These are phyloP conservation scores for Nephrotoma flavescens DNA, from an alignment of 2,888 invertebrate genomes.

Conservation along the genomic window DNA sequence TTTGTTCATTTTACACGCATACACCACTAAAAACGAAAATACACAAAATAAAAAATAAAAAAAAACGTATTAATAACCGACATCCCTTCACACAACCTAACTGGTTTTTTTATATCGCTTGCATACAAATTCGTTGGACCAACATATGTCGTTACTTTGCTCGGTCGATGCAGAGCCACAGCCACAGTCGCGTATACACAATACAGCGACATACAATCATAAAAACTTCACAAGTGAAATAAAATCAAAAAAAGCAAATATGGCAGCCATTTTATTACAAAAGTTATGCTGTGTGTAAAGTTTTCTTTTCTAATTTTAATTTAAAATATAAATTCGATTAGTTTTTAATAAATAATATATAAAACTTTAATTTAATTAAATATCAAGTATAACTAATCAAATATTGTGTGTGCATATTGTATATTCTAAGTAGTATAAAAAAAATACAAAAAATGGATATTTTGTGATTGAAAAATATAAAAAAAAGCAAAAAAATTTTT, in stretches of 20 bases:
- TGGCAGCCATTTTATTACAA: constrained; percentile 6
- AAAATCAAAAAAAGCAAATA: not conserved
- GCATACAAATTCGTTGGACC: not conserved
- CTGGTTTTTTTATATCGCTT: not conserved
- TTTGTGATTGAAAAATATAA: not conserved
- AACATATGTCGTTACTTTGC: not conserved
- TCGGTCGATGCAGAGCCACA: not conserved
- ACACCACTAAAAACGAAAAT: not conserved
- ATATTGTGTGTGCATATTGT: not conserved
- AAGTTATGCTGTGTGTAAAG: constrained; percentile 5
- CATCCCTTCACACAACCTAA: not conserved
- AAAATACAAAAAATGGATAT: not conserved
- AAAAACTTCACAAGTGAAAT: not conserved
- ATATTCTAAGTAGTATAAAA: not conserved
- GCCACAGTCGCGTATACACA: not conserved
- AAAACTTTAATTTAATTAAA: not conserved
- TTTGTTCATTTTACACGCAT: not conserved
- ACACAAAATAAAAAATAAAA: not conserved
- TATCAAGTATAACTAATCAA: not conserved
- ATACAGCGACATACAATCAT: constrained; percentile 1
- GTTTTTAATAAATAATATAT: not conserved
- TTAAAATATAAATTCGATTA: not conserved
- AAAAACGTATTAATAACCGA: not conserved
- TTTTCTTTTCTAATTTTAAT: constrained; percentile 1
- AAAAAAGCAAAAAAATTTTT: not conserved